Evolutionary conservation across 2,797 vertebrate genomes (phyloP).

Genomic region (Lithobates sylvaticus): DNA sequence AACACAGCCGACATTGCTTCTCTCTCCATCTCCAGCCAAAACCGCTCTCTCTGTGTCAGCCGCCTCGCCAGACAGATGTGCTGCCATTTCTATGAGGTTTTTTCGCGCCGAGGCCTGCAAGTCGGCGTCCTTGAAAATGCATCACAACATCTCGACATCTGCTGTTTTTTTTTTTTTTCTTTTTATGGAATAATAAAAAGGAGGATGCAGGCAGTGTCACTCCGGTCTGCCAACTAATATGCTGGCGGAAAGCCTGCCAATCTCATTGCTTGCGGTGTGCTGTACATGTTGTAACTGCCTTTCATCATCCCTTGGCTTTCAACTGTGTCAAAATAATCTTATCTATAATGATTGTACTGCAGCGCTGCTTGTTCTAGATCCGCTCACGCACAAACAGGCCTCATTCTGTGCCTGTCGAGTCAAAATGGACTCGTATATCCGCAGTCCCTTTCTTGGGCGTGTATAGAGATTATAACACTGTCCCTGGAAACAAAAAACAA

Average conservation of each 20-base stretch:
- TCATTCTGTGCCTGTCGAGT: neutral
- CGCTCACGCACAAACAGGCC: neutral
- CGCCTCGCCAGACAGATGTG: conserved; percentile 33
- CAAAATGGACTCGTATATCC: neutral
- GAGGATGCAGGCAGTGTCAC: conserved; percentile 7
- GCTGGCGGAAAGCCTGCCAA: conserved; percentile 4
- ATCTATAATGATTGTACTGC: neutral
- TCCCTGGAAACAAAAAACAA: too few species aligned
- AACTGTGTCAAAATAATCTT: conserved; percentile 17
- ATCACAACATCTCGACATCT: conserved; percentile 1
- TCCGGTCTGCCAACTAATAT: conserved; percentile 18
- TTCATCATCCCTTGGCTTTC: conserved; percentile 1
- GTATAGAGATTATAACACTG: too few species aligned
- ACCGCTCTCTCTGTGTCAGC: neutral
- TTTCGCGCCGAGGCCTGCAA: neutral
- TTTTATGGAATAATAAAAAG: neutral
- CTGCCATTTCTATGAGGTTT: neutral
- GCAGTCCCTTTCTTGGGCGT: neutral
- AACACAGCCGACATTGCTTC: neutral
- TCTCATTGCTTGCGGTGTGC: neutral
- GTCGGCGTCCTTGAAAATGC: neutral
- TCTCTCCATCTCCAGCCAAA: neutral
- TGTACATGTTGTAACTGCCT: conserved; percentile 2
- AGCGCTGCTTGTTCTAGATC: neutral
- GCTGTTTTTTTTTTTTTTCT: neutral